A percentile compares a stretch with the other conserved stretches of the same genome.
phyloP scores from a whole-genome alignment of 2,888 invertebrate species.

The Pandemis corylana region DNA sequence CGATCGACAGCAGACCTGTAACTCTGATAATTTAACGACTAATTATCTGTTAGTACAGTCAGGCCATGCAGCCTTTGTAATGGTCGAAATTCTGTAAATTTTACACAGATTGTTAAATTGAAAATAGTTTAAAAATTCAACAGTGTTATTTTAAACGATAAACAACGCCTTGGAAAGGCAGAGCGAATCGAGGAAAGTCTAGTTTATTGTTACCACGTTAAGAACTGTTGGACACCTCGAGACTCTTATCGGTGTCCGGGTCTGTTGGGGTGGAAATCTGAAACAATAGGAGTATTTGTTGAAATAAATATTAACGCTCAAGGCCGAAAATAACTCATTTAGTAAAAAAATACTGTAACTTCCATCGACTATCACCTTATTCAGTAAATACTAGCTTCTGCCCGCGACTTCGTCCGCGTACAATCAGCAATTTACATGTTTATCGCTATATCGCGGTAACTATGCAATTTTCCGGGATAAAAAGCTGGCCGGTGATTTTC shows the following conservation, averaged over 20 bases:
- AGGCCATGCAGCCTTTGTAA: not conserved
- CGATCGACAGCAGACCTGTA: not conserved
- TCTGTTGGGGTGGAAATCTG: conserved; percentile 4
- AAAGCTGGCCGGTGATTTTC: too few species aligned
- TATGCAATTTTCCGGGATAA: too few species aligned
- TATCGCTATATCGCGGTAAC: too few species aligned
- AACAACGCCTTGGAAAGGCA: conserved; percentile 28
- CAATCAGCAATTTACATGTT: too few species aligned
- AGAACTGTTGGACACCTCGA: conserved; percentile 6
- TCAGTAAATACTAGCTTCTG: too few species aligned
- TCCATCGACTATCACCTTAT: too few species aligned
- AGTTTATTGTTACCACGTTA: conserved; percentile 25
- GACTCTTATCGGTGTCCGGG: not conserved
- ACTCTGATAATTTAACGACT: conserved; percentile 6
- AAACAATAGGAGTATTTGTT: not conserved
- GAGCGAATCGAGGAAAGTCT: conserved; percentile 26
- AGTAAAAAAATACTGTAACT: too few species aligned
- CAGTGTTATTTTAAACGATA: conserved; percentile 23
- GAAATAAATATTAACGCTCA: too few species aligned
- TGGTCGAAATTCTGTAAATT: not conserved
- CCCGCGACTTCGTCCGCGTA: too few species aligned
- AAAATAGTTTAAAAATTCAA: conserved; percentile 29
- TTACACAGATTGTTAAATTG: conserved; percentile 6
- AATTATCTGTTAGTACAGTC: not conserved
- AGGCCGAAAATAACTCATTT: too few species aligned